A percentile compares a stretch with the other conserved stretches of the same genome.
Conservation (phyloP, 2,113 vertebrate genomes). For the Paracanthobrama guichenoti region DNA sequence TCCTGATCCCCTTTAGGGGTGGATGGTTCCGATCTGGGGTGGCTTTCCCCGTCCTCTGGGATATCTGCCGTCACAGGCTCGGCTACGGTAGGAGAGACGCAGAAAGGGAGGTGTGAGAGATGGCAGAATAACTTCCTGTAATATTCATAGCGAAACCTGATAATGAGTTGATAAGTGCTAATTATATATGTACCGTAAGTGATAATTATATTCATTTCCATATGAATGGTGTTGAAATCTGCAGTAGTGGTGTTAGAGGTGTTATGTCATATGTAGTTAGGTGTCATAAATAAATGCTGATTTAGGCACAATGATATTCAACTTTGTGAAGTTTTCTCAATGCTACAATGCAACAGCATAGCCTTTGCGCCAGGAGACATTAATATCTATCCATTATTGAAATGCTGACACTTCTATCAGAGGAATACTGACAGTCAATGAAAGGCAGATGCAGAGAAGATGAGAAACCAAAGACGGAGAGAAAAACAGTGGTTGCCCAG, state of each 20-base stretch:
- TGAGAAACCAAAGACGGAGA: conserved; percentile 67
- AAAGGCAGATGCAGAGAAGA: conserved; percentile 45
- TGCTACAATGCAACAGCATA: not conserved
- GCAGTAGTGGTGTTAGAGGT: not conserved
- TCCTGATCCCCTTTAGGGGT: conserved; percentile 94
- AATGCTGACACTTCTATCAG: not conserved
- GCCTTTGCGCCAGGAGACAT: not conserved
- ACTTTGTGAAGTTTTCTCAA: not conserved
- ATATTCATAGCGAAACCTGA: conserved; percentile 9
- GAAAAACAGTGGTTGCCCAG: conserved; percentile 55
- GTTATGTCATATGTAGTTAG: not conserved
- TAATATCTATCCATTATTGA: not conserved
- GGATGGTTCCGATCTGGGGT: conserved; percentile 82
- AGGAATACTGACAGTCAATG: conserved; percentile 35
- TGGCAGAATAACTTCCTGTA: not conserved
- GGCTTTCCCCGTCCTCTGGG: conserved; percentile 87
- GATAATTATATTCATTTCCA: not conserved
- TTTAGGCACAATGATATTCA: not conserved
- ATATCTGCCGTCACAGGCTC: conserved; percentile 94
- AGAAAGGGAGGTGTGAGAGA: conserved; percentile 39
- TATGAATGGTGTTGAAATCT: not conserved
- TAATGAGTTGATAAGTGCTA: conserved; percentile 22
- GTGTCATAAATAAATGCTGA: not conserved
- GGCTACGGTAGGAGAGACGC: conserved; percentile 71
- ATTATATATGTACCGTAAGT: conserved; percentile 27